Conservation (phyloP, 2,113 vertebrate genomes). For the Albula goreensis region DNA sequence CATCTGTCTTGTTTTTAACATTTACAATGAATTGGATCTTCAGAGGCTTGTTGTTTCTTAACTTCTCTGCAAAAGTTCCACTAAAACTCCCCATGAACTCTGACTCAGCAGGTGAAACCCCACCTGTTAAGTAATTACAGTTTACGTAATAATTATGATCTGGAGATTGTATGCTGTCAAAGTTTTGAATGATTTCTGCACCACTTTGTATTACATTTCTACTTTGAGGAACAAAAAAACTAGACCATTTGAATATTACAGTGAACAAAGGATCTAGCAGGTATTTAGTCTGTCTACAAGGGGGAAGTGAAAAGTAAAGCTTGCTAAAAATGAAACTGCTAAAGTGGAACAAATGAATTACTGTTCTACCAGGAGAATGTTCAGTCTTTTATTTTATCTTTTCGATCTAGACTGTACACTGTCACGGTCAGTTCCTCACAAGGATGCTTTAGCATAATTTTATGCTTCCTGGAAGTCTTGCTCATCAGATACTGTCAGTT, state of each 20-base stretch:
- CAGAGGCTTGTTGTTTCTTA: background rate
- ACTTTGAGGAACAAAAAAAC: too few relatives aligned
- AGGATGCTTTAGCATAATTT: background rate
- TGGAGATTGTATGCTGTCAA: background rate
- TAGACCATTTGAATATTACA: background rate
- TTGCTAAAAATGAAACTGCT: background rate
- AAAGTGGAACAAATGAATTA: background rate
- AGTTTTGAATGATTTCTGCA: background rate
- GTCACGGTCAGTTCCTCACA: background rate
- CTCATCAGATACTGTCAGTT: background rate
- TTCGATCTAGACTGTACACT: too few relatives aligned
- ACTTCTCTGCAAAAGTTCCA: background rate
- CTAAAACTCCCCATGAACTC: background rate
- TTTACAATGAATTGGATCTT: background rate
- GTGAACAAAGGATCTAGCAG: background rate
- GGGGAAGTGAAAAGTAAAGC: background rate
- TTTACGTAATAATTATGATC: background rate
- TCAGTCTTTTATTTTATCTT: background rate
- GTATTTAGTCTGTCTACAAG: background rate
- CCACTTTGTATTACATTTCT: background rate
- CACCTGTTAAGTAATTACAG: background rate
- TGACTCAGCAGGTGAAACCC: too few relatives aligned
- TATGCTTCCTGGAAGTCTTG: background rate
- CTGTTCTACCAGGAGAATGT: background rate
- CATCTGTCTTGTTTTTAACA: background rate